Base-by-base conservation (phyloP, 2,113 vertebrate species). In the Stomatorhinus ivindoensis region DNA sequence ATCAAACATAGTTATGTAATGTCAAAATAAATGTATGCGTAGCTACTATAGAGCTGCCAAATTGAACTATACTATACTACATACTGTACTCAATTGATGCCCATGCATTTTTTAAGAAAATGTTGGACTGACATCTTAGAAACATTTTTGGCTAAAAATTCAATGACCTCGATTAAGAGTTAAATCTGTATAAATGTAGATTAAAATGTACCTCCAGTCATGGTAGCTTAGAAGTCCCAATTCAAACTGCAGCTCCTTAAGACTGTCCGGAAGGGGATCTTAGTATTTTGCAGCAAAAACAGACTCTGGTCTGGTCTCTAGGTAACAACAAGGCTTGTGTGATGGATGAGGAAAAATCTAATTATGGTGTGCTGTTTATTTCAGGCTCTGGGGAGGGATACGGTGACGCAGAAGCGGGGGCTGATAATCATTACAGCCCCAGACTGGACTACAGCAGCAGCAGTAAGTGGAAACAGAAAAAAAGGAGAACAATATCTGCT, bases 401-500 rank as follows among this genome's bases (percentile, higher is more conserved):
- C 88, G 97, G 95, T 90, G 97, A 98, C 39, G 94, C 96, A 4
- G 93, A 94, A 0, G 89, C 86, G 21, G 94, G 93, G 76, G 96
- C 97, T 87, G 96, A 96, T 19, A 1, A 80, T 0, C 91, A 94
- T 0, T 15, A 89, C 0, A 87, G 93, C 46, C 96, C 95, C 47
- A 92, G 93, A n/a, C 92, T 96, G 51, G 96, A 98, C 93, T 97
- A 98, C 92, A 95, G 93, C 93, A 92, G 98, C 92, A 95, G 93
- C 93, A 92, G 98, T 99, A 95, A 92, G 92, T 91, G 85, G 65
- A 48, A 48, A 21, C 17, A 76, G 17, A 35, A 21, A 61, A 61
- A 44, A 42, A 15, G 19, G 6, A 58, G 21, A 42, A 13, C 76
- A 82, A 82, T 42, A 42, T 82, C 42, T 84, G 17, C 17, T 39